A percentile compares a stretch with the other conserved stretches of the same genome.
Evolutionary conservation across 2,888 invertebrate genomes (phyloP).

Genomic region (Melipona beecheii): DNA sequence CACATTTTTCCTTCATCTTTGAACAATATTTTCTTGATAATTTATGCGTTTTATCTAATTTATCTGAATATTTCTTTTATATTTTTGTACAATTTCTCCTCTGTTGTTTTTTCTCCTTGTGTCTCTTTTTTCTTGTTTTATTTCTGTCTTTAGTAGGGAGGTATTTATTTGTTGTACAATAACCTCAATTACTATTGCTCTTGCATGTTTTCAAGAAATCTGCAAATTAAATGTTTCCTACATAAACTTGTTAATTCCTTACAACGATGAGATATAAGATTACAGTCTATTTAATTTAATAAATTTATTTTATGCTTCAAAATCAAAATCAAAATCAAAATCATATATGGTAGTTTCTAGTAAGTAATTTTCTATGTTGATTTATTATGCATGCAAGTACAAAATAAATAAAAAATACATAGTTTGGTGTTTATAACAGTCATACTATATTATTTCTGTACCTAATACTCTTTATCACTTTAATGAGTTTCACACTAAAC

Average conservation of each 20-base stretch:
- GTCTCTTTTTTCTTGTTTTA: no score
- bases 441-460: neutral
- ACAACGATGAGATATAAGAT: neutral
- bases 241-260: neutral
- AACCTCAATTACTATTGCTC: constrained; percentile 33
- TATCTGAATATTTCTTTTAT: neutral
- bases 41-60: neutral
- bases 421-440: neutral
- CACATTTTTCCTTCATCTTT: constrained; percentile 3
- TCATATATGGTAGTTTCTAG: neutral
- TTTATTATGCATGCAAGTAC: neutral
- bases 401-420: neutral
- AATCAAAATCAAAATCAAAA: neutral
- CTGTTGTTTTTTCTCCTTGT: neutral
- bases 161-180: neutral
- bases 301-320: neutral
- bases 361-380: no score
- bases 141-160: neutral
- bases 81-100: neutral
- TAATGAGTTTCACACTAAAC: neutral
- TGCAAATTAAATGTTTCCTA: neutral
- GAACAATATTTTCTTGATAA: neutral
- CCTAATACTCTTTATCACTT: no score
- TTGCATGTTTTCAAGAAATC: neutral
- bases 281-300: no score